These are phyloP conservation scores for Paguma larvata DNA, from an alignment of 2,797 vertebrate genomes.

Conservation along the genomic window DNA sequence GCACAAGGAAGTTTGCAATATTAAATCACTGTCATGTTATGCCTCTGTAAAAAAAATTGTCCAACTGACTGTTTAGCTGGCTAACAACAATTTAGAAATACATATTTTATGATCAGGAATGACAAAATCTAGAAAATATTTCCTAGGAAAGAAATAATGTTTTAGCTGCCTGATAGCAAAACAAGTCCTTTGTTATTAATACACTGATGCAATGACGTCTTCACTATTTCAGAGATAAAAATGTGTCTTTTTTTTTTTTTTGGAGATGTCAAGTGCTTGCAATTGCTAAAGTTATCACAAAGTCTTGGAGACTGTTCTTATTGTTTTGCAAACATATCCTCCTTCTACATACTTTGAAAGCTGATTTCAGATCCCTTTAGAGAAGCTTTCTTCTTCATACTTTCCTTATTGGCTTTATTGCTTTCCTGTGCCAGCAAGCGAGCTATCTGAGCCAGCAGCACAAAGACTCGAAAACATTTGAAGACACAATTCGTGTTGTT, in stretches of 20 bases:
- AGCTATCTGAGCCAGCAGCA: constrained; percentile 51
- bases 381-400: constrained; percentile 77
- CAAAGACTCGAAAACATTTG: constrained; percentile 55
- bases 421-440: constrained; percentile 66
- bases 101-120: constrained; percentile 71
- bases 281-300: constrained; percentile 72
- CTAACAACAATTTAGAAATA: constrained; percentile 77
- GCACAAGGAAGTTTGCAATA: constrained; percentile 70
- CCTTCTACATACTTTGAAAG: constrained; percentile 77
- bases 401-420: constrained; percentile 66
- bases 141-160: constrained; percentile 63
- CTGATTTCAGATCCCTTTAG: constrained; percentile 64
- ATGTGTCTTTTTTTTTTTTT: constrained; percentile 28
- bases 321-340: constrained; percentile 70
- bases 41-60: constrained; percentile 66
- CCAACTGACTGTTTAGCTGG: constrained; percentile 71
- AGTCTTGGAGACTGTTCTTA: constrained; percentile 76
- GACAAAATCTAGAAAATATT: constrained; percentile 78
- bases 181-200: constrained; percentile 78
- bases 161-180: constrained; percentile 72
- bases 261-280: constrained; percentile 69
- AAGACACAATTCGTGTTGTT: constrained; percentile 55
- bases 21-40: constrained; percentile 76
- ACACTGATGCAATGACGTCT: constrained; percentile 59
- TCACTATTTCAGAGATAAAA: constrained; percentile 78